These are phyloP conservation scores for Keiferia lycopersicella DNA, from an alignment of 2,888 invertebrate genomes.

Conservation along the genomic window DNA sequence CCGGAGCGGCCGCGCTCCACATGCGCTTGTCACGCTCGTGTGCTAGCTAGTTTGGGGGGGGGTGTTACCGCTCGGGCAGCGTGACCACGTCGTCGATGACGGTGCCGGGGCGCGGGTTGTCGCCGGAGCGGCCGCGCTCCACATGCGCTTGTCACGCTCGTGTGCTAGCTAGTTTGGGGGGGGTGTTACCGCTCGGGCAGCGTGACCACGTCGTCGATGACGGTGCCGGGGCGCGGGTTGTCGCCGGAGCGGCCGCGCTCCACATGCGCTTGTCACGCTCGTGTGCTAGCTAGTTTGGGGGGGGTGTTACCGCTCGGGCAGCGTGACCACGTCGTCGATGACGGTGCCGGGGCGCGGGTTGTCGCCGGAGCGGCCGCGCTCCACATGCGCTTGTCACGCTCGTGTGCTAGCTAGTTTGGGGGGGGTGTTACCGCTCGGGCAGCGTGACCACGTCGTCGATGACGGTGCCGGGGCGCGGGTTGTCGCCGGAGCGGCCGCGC, in stretches of 20 bases:
- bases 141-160: too few relatives aligned
- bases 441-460: constrained; percentile 92
- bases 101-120: too few relatives aligned
- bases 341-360: constrained; percentile 94
- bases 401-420: neutral
- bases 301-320: constrained; percentile 82
- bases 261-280: constrained; percentile 85
- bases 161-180: neutral
- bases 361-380: constrained; percentile 49
- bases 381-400: constrained; percentile 84
- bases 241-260: constrained; percentile 51
- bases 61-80: too few relatives aligned
- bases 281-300: neutral
- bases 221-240: constrained; percentile 92
- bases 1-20: too few relatives aligned
- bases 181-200: constrained; percentile 82
- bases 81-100: too few relatives aligned
- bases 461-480: constrained; percentile 93
- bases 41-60: too few relatives aligned
- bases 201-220: constrained; percentile 93
- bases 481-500: constrained; percentile 60
- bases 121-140: too few relatives aligned
- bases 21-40: too few relatives aligned
- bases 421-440: constrained; percentile 80
- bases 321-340: constrained; percentile 91